Evolutionary conservation across 1,140 invertebrate species (phyloP).

Genomic region (Drosophila baimaii): DNA sequence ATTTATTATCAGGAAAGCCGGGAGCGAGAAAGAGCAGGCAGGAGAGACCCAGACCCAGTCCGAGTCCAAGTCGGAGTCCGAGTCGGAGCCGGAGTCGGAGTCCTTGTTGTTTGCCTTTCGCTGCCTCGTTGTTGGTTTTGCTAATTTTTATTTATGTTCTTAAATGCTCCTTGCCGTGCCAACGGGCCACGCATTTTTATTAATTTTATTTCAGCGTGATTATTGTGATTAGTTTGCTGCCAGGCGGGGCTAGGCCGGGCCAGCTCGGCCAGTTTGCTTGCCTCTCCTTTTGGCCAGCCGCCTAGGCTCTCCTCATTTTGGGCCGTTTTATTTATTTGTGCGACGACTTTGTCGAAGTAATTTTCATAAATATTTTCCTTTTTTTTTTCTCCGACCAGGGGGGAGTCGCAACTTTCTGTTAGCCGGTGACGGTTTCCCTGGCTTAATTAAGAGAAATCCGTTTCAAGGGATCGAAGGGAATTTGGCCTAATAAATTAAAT

Average conservation of each 20-base stretch:
- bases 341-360: slow-evolving; percentile 71
- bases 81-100: slow-evolving; percentile 1
- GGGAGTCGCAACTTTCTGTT: slow-evolving; percentile 48
- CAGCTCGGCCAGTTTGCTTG: not conserved
- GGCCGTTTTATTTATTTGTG: slow-evolving; percentile 70
- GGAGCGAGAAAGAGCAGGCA: not conserved
- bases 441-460: slow-evolving; percentile 71
- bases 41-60: not conserved
- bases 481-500: slow-evolving; percentile 31
- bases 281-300: not conserved
- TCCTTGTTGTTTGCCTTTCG: slow-evolving; percentile 56
- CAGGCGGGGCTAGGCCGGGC: not conserved
- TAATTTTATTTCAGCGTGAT: slow-evolving; percentile 83
- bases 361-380: slow-evolving; percentile 77
- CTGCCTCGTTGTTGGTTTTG: slow-evolving; percentile 72
- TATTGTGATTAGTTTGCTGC: slow-evolving; percentile 80
- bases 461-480: slow-evolving; percentile 29
- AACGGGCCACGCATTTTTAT: slow-evolving; percentile 80
- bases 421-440: slow-evolving; percentile 16
- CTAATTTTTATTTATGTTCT: slow-evolving; percentile 83
- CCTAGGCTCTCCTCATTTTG: not conserved
- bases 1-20: slow-evolving; percentile 60
- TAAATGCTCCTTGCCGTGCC: slow-evolving; percentile 77
- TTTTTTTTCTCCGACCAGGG: slow-evolving; percentile 12
- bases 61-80: slow-evolving; percentile 2